Evolutionary conservation across 2,797 vertebrate species (phyloP).

Genomic region (Pantherophis vulpinus): DNA sequence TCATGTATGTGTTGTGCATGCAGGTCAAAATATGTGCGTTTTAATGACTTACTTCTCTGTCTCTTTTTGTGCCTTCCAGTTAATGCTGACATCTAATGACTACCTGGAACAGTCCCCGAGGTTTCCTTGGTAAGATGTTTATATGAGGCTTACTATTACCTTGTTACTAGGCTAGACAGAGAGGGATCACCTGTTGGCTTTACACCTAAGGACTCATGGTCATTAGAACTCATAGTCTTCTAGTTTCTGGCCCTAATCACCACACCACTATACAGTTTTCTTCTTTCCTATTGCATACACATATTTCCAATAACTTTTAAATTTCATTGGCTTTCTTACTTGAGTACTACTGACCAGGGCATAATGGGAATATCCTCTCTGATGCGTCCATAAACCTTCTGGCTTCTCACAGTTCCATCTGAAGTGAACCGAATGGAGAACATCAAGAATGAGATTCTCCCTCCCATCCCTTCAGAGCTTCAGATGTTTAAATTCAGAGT

Average conservation of each 20-base stretch:
- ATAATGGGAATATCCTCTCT: neutral
- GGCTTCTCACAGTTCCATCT: neutral
- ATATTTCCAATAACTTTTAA: neutral
- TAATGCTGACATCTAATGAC: neutral
- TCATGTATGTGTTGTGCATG: neutral
- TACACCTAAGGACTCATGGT: neutral
- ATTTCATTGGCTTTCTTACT: neutral
- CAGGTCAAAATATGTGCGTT: neutral
- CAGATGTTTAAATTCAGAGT: neutral
- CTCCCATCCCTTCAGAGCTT: neutral
- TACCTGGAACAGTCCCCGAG: neutral
- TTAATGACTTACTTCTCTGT: neutral
- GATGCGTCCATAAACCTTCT: neutral
- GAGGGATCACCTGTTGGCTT: neutral
- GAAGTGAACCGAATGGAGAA: neutral
- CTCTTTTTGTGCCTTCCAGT: neutral
- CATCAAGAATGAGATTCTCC: neutral
- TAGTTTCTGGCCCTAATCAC: neutral
- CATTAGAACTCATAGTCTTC: neutral
- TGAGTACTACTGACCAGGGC: neutral
- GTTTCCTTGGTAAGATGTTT: neutral
- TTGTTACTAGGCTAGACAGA: neutral
- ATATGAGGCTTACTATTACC: neutral
- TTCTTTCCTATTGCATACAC: neutral
- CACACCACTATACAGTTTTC: neutral